A percentile compares a stretch with the other conserved stretches of the same genome.
These are phyloP conservation scores for Pseudomyrmex gracilis DNA, from an alignment of 1,140 invertebrate species.

Conservation along the genomic window DNA sequence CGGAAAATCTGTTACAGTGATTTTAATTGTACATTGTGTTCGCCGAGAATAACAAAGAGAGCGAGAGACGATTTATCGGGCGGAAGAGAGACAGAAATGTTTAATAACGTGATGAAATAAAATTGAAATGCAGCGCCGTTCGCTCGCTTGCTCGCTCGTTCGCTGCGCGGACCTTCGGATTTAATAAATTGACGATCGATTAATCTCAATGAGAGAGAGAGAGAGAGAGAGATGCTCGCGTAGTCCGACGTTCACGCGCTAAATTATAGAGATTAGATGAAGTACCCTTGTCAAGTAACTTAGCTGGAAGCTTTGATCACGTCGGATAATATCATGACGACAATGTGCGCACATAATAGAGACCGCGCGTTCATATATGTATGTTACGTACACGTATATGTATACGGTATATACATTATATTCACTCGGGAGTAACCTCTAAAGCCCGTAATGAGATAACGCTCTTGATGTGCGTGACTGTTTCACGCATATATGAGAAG, in stretches of 20 bases:
- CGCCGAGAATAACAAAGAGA: not conserved
- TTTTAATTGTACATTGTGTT: constrained; percentile 9
- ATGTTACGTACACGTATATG: not conserved
- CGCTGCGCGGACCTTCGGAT: not conserved
- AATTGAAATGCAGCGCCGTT: not conserved
- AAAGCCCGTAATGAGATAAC: constrained; percentile 53
- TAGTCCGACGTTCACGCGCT: not conserved
- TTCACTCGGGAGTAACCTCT: constrained; percentile 9
- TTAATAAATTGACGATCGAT: constrained; percentile 13
- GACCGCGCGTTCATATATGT: not conserved
- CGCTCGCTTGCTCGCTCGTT: not conserved
- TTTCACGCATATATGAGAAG: constrained; percentile 14
- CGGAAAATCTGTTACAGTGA: not conserved
- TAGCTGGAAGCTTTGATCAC: constrained; percentile 30
- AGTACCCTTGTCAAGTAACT: constrained; percentile 49
- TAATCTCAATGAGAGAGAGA: constrained; percentile 3
- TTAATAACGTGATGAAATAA: constrained; percentile 1
- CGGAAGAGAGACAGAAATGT: too few species aligned
- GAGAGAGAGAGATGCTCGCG: not conserved
- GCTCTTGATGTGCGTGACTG: constrained; percentile 37
- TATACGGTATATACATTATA: constrained; percentile 10
- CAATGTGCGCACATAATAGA: constrained; percentile 27
- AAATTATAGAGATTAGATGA: constrained; percentile 47
- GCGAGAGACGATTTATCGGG: not conserved
- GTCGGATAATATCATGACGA: constrained; percentile 34